These are phyloP conservation scores for Crax fasciolata DNA, from an alignment of 2,797 vertebrate genomes.

Conservation along the genomic window DNA sequence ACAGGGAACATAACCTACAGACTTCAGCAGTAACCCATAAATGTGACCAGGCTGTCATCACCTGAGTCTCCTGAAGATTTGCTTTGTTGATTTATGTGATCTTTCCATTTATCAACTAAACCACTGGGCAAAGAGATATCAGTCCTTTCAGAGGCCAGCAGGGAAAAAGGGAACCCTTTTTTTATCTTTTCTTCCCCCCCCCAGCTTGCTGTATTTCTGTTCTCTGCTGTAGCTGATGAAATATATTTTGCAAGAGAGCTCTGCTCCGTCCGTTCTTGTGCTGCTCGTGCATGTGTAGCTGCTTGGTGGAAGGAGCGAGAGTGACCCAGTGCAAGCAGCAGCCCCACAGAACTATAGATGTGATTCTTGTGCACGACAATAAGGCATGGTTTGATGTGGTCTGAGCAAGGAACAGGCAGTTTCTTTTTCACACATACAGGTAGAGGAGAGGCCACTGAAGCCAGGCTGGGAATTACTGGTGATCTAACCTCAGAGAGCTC, in stretches of 20 bases:
- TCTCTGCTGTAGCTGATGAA: background rate
- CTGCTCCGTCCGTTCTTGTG: background rate
- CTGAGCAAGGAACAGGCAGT: background rate
- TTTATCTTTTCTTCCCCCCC: background rate
- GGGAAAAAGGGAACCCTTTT: background rate
- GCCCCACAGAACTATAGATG: background rate
- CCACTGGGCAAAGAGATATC: background rate
- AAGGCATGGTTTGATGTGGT: background rate
- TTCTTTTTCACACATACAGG: background rate
- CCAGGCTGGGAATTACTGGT: background rate
- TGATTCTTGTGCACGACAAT: background rate
- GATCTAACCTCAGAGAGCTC: background rate
- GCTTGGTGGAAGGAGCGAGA: background rate
- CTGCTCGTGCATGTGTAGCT: rapidly evolving
- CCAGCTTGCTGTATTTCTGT: background rate
- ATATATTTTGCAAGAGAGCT: background rate
- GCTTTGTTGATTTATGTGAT: background rate
- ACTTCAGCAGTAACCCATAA: background rate
- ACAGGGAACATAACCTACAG: background rate
- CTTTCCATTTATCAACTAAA: background rate
- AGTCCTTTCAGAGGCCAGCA: background rate
- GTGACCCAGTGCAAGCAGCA: background rate
- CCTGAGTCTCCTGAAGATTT: conserved; percentile 15
- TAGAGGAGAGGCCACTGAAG: background rate
- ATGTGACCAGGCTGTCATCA: background rate